Evolutionary conservation across 2,888 invertebrate genomes (phyloP).

Genomic region (Nomada flava): DNA sequence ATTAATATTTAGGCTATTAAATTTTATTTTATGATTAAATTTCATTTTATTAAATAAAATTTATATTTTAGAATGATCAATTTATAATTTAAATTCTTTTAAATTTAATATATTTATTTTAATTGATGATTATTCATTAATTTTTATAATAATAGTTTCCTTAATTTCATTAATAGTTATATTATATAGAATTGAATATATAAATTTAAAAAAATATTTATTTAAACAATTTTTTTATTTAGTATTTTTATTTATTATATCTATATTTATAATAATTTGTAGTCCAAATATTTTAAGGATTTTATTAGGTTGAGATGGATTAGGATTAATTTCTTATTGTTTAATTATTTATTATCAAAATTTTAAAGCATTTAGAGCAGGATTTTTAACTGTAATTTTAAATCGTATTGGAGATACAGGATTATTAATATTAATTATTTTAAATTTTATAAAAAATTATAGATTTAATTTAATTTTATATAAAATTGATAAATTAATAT

Average conservation of each 20-base stretch:
- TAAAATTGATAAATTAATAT: conserved; percentile 69
- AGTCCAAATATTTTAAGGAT: background rate
- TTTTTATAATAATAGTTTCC: conserved; percentile 8
- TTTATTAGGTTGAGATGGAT: conserved; percentile 9
- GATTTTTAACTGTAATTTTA: conserved; percentile 12
- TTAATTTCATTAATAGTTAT: conserved; percentile 6
- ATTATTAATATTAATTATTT: conserved; percentile 14
- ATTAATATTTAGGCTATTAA: background rate
- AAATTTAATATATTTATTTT: background rate
- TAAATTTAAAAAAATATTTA: background rate
- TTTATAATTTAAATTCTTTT: background rate
- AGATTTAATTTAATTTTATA: background rate
- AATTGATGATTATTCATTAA: background rate
- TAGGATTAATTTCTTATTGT: conserved; percentile 22
- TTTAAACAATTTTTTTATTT: conserved; percentile 17
- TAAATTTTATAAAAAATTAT: background rate
- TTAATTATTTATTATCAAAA: conserved; percentile 25
- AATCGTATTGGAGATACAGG: conserved; percentile 14
- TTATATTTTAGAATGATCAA: background rate
- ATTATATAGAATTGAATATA: conserved; percentile 11
- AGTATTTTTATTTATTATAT: conserved; percentile 2
- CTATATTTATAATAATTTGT: conserved; percentile 20
- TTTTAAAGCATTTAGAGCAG: background rate
- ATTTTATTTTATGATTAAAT: background rate
- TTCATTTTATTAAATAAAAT: background rate